These are phyloP conservation scores for Zeus faber DNA, from an alignment of 2,113 vertebrate genomes.

Conservation along the genomic window DNA sequence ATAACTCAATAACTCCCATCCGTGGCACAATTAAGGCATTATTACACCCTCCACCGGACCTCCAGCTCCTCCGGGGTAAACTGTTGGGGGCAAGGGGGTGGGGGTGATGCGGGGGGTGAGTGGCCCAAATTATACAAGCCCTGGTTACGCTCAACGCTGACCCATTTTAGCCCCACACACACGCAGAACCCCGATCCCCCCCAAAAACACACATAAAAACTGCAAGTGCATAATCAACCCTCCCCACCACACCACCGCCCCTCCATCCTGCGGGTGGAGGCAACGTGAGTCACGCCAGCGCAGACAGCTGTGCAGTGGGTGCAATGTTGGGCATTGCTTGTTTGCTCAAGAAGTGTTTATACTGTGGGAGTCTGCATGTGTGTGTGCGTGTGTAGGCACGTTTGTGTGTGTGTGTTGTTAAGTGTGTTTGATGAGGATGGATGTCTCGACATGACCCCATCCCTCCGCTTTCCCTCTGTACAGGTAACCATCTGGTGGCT, in stretches of 20 bases:
- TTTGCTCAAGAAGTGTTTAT: conserved; percentile 35
- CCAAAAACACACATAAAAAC: too few species aligned
- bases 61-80: conserved; percentile 50
- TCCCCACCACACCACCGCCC: conserved; percentile 10
- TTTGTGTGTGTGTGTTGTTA: background rate
- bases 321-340: conserved; percentile 46
- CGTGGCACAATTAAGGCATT: conserved; percentile 69
- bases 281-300: conserved; percentile 53
- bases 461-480: too few species aligned
- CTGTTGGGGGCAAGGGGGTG: conserved; percentile 30
- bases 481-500: too few species aligned
- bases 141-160: too few species aligned
- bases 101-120: conserved; percentile 5
- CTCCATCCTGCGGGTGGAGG: conserved; percentile 42
- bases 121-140: background rate
- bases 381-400: conserved; percentile 24
- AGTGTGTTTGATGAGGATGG: background rate
- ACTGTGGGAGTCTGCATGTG: conserved; percentile 14
- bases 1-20: conserved; percentile 62
- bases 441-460: too few species aligned
- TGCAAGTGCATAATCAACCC: too few species aligned
- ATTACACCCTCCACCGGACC: conserved; percentile 64
- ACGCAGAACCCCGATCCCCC: background rate
- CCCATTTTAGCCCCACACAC: conserved; percentile 56
- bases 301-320: conserved; percentile 60